Conservation (phyloP, 2,888 invertebrate species). For the Nipponacmea schrenckii region DNA sequence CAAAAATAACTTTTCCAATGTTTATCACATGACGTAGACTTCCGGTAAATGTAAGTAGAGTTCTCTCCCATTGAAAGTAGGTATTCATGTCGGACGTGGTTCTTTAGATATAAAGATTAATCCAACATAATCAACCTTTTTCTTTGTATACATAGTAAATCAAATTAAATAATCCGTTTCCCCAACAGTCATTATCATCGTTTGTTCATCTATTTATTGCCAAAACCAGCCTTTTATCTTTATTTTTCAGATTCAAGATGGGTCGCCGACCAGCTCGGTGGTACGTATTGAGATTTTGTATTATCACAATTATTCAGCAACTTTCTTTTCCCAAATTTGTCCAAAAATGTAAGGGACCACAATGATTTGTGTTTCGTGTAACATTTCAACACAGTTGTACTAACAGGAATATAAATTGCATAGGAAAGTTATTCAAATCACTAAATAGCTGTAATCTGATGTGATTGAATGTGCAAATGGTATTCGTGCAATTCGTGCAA, state of each 20-base stretch:
- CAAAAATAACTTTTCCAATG: no score
- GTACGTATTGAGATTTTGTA: slow-evolving; percentile 73
- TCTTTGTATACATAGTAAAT: not conserved
- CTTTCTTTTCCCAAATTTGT: no score
- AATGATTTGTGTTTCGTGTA: no score
- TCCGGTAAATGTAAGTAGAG: slow-evolving; percentile 17
- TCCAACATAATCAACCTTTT: slow-evolving; percentile 6
- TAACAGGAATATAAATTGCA: no score
- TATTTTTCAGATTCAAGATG: slow-evolving; percentile 75
- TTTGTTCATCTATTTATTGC: not conserved
- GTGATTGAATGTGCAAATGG: no score
- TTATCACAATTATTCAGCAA: slow-evolving; percentile 20
- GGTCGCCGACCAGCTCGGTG: slow-evolving; percentile 99
- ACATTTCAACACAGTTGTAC: no score
- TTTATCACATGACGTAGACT: slow-evolving; percentile 21
- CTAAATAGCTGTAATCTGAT: no score
- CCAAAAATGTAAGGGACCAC: no score
- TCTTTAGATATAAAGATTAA: not conserved
- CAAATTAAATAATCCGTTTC: not conserved
- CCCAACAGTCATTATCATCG: not conserved
- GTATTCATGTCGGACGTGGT: not conserved
- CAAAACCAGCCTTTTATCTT: not conserved
- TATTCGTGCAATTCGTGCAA: no score
- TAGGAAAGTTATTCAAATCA: no score
- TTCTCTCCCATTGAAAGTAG: slow-evolving; percentile 23